Conservation (phyloP, 2,797 vertebrate genomes). For the Hemitrygon akajei region DNA sequence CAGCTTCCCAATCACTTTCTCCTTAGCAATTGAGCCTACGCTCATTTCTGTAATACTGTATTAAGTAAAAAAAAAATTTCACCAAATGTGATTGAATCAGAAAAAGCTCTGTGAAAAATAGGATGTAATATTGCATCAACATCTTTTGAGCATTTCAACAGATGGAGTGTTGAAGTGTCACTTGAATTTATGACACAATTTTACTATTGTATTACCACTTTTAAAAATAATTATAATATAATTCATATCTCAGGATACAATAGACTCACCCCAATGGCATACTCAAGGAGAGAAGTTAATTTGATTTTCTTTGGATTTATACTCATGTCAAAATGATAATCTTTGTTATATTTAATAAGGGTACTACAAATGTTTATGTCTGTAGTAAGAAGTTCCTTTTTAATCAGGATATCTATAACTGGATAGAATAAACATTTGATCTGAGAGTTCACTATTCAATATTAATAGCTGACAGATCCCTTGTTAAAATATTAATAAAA, state of each 20-base stretch:
- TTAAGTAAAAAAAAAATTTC: neutral
- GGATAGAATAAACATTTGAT: constrained; percentile 14
- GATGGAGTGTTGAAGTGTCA: neutral
- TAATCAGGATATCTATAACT: constrained; percentile 30
- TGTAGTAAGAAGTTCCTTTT: constrained; percentile 8
- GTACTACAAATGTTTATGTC: constrained; percentile 2
- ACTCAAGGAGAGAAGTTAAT: constrained; percentile 12
- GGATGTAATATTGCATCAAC: neutral
- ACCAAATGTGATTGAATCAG: neutral
- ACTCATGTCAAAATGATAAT: neutral
- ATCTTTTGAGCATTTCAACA: neutral
- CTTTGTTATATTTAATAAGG: constrained; percentile 14
- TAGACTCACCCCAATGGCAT: neutral
- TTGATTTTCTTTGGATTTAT: neutral
- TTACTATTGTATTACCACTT: neutral
- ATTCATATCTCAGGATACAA: neutral
- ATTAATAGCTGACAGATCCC: constrained; percentile 13
- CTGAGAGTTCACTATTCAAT: neutral
- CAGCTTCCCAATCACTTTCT: too few species aligned
- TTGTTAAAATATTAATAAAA: constrained; percentile 30
- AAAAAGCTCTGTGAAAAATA: neutral
- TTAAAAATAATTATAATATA: neutral
- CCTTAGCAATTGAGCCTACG: too few species aligned
- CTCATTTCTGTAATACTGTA: neutral
- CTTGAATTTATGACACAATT: constrained; percentile 4